Conservation (phyloP, 2,888 invertebrate genomes). For the Gibbula magus region DNA sequence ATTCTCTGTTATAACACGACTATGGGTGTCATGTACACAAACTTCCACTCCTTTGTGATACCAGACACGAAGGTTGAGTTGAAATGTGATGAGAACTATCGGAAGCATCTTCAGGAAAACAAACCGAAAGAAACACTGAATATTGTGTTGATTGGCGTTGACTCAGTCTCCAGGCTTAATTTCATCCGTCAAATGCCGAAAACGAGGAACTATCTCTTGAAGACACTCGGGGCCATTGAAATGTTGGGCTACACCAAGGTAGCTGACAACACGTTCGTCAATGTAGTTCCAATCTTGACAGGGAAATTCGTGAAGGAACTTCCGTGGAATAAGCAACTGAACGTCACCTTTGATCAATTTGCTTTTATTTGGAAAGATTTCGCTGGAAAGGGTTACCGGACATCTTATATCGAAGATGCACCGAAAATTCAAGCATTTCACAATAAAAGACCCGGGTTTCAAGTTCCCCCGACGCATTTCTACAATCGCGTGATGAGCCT, state of each 20-base stretch:
- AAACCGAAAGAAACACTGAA: background rate
- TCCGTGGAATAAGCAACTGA: slow-evolving; percentile 70
- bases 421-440: slow-evolving; percentile 87
- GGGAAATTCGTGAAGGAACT: slow-evolving; percentile 77
- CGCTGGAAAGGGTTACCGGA: slow-evolving; percentile 83
- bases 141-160: slow-evolving; percentile 79
- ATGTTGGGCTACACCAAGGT: slow-evolving; percentile 93
- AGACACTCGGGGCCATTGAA: slow-evolving; percentile 82
- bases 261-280: slow-evolving; percentile 94
- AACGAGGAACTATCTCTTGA: slow-evolving; percentile 79
- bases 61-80: slow-evolving; percentile 51
- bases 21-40: slow-evolving; percentile 42
- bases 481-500: slow-evolving; percentile 86
- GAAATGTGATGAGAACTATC: slow-evolving; percentile 33
- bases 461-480: slow-evolving; percentile 86
- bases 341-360: slow-evolving; percentile 70
- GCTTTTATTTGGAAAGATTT: slow-evolving; percentile 89
- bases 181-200: slow-evolving; percentile 88
- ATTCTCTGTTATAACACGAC: slow-evolving; percentile 57
- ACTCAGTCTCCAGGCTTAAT: slow-evolving; percentile 89
- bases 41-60: slow-evolving; percentile 55
- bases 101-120: background rate
- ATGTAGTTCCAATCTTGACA: slow-evolving; percentile 87
- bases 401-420: slow-evolving; percentile 88
- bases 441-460: slow-evolving; percentile 87